These are phyloP conservation scores for Pao palembangensis DNA, from an alignment of 2,113 vertebrate species.

Conservation along the genomic window DNA sequence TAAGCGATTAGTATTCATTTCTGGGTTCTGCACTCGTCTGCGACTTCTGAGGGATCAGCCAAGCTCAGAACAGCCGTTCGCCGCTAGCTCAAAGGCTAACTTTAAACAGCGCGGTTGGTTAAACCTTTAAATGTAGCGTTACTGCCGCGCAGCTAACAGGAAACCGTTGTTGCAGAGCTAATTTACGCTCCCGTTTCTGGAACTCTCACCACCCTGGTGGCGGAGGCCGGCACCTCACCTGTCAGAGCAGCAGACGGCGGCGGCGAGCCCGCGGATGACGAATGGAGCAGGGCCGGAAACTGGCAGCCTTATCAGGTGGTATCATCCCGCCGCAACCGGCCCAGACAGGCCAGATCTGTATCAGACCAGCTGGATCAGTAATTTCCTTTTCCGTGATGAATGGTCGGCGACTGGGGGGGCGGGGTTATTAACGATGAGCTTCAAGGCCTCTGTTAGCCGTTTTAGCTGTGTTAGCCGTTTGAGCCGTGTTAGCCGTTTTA, in stretches of 20 bases:
- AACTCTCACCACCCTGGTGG: background rate
- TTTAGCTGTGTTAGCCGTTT: too few relatives aligned
- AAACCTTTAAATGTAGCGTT: too few relatives aligned
- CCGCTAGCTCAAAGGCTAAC: too few relatives aligned
- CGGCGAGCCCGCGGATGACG: slow-evolving; percentile 36
- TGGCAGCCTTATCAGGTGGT: slow-evolving; percentile 64
- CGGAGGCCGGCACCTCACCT: slow-evolving; percentile 29
- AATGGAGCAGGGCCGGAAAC: slow-evolving; percentile 65
- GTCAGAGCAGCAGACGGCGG: slow-evolving; percentile 43
- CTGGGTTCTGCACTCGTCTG: slow-evolving; percentile 7
- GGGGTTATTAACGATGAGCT: slow-evolving; percentile 66
- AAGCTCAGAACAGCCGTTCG: too few relatives aligned
- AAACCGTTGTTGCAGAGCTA: too few relatives aligned
- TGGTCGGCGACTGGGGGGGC: slow-evolving; percentile 58
- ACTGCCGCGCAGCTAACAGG: too few relatives aligned
- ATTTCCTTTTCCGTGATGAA: slow-evolving; percentile 75
- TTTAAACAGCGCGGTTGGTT: too few relatives aligned
- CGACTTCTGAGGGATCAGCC: too few relatives aligned
- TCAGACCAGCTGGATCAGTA: slow-evolving; percentile 74
- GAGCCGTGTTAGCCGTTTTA: too few relatives aligned
- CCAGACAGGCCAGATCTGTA: slow-evolving; percentile 66
- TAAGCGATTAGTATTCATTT: slow-evolving; percentile 61
- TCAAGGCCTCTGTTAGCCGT: too few relatives aligned
- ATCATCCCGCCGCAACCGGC: slow-evolving; percentile 58
- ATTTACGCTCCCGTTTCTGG: too few relatives aligned